phyloP scores from a whole-genome alignment of 1,140 invertebrate genomes.

The Ganaspis sp. region DNA sequence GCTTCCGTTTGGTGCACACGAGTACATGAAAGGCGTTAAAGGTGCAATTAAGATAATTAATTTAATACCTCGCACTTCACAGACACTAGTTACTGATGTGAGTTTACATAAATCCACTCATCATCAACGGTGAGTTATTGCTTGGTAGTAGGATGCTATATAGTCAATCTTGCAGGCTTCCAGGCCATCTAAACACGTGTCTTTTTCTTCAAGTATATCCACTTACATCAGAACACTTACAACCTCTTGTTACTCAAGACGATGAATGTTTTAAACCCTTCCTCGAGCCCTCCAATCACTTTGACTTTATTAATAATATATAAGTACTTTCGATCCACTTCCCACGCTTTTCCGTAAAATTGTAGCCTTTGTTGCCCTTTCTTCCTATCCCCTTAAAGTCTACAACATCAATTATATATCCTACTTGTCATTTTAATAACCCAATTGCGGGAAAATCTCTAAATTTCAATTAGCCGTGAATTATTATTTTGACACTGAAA shows the following conservation, averaged over 20 bases:
- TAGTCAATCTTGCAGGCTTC: conserved; percentile 39
- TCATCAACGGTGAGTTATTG: conserved; percentile 54
- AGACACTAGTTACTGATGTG: conserved; percentile 51
- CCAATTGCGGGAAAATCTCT: no score
- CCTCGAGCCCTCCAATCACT: neutral
- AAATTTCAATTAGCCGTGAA: no score
- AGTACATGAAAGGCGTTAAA: conserved; percentile 62
- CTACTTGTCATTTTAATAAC: no score
- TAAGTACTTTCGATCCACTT: neutral
- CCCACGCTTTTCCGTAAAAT: neutral
- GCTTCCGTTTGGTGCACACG: conserved; percentile 19
- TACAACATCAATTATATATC: no score
- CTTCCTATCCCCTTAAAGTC: no score
- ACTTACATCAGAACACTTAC: conserved; percentile 28
- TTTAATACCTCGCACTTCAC: conserved; percentile 61
- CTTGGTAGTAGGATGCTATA: conserved; percentile 4
- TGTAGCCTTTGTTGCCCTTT: neutral
- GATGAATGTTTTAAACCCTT: neutral
- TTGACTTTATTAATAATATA: conserved; percentile 7
- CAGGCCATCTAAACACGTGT: conserved; percentile 1
- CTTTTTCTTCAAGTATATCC: conserved; percentile 26
- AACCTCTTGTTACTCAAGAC: conserved; percentile 25
- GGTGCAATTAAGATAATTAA: conserved; percentile 72
- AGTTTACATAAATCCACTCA: conserved; percentile 45
- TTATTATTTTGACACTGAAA: no score